Percentiles rank a stretch among this genome's conserved stretches.
Conservation (phyloP, 2,113 vertebrate species). For the Struthidea cinerea region DNA sequence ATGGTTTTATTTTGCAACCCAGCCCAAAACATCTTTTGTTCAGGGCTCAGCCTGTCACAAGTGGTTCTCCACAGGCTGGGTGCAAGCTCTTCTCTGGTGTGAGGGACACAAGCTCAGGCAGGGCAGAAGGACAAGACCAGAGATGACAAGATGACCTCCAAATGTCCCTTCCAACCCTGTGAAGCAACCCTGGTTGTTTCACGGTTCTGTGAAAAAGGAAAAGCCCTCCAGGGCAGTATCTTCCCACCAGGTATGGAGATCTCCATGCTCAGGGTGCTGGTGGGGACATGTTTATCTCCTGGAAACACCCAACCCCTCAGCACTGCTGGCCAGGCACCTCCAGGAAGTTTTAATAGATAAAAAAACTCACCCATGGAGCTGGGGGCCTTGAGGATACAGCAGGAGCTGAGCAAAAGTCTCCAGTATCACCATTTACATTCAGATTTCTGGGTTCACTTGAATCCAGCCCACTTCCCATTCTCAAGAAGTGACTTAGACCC, state of each 20-base stretch:
- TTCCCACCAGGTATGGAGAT: neutral
- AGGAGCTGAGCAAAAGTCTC: neutral
- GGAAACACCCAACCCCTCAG: neutral
- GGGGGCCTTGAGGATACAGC: no score
- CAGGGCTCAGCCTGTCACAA: neutral
- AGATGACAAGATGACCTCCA: neutral
- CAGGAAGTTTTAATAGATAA: neutral
- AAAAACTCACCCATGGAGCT: neutral
- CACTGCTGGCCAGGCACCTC: neutral
- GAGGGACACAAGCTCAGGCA: neutral
- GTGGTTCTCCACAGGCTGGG: neutral
- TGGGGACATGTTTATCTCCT: neutral
- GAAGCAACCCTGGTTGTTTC: neutral
- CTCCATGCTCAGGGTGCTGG: neutral
- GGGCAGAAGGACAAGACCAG: neutral
- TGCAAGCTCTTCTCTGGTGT: neutral
- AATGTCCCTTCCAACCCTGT: neutral
- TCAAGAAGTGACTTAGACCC: neutral
- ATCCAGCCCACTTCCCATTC: neutral
- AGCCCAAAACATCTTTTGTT: neutral
- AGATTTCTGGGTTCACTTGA: neutral
- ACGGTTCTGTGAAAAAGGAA: neutral
- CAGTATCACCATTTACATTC: neutral
- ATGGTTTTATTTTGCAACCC: neutral
- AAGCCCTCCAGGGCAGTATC: neutral